Evolutionary conservation across 2,113 vertebrate species (phyloP).

Genomic region (Brevimyrus niger): DNA sequence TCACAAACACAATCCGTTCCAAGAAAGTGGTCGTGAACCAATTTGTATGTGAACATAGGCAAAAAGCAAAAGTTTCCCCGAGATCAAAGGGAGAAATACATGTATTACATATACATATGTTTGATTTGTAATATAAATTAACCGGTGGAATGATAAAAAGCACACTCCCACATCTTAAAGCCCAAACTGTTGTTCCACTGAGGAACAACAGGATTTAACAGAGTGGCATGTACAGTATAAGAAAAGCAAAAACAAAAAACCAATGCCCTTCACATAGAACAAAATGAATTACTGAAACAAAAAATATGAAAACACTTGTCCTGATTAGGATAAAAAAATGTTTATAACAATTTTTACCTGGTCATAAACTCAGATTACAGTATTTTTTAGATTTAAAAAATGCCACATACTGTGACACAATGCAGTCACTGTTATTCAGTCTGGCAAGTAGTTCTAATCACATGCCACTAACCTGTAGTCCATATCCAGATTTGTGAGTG

Average conservation of each 20-base stretch:
- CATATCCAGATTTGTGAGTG: constrained; percentile 61
- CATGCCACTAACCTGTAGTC: constrained; percentile 67
- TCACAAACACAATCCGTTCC: no score
- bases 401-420: not conserved
- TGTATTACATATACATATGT: no score
- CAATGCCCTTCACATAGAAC: not conserved
- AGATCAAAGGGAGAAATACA: not conserved
- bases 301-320: not conserved
- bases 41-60: no score
- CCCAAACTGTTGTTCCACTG: not conserved
- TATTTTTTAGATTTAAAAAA: not conserved
- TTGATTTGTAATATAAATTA: not conserved
- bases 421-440: not conserved
- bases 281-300: not conserved
- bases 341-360: not conserved
- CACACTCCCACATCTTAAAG: not conserved
- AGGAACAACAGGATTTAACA: not conserved
- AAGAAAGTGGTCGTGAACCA: no score
- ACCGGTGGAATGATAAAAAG: not conserved
- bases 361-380: not conserved
- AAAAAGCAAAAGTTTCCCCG: no score
- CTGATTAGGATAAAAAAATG: not conserved
- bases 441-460: not conserved
- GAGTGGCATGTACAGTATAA: not conserved
- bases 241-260: not conserved